Percentiles rank a stretch among this genome's conserved stretches.
Conservation (phyloP, 2,113 vertebrate genomes). For the Gracilinanus agilis region DNA sequence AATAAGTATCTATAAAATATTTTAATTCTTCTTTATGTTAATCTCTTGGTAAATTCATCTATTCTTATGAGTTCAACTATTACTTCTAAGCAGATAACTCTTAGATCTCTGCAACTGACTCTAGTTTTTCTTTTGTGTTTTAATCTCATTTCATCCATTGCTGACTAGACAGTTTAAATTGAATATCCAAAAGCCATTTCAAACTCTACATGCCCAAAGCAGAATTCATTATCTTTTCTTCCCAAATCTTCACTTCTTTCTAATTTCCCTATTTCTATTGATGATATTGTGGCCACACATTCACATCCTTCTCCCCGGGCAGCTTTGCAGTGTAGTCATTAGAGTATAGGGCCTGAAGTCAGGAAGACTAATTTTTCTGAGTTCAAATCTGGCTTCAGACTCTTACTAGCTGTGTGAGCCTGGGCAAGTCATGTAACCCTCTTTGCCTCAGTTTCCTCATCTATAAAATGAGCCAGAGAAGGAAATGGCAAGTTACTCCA, state of each 20-base stretch:
- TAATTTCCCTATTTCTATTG: not conserved
- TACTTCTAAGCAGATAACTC: not conserved
- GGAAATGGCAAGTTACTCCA: too few relatives aligned
- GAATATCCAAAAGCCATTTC: not conserved
- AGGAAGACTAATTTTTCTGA: too few relatives aligned
- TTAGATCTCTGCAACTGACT: not conserved
- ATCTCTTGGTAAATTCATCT: not conserved
- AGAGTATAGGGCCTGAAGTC: too few relatives aligned
- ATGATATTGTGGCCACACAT: not conserved
- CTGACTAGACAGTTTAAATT: not conserved
- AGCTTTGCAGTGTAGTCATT: too few relatives aligned
- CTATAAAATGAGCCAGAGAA: too few relatives aligned
- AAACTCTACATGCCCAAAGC: not conserved
- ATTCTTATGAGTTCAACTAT: not conserved
- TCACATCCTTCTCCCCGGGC: too few relatives aligned
- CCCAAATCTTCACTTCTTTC: not conserved
- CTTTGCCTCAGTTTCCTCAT: too few relatives aligned
- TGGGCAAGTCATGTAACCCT: too few relatives aligned
- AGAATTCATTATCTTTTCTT: not conserved
- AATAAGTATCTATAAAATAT: conserved; percentile 28
- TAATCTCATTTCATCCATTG: not conserved
- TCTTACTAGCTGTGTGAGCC: too few relatives aligned
- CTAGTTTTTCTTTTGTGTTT: not conserved
- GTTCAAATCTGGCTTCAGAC: too few relatives aligned
- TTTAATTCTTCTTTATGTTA: not conserved